Conservation (phyloP, 1,140 invertebrate genomes). For the Philopotamus ludificatus region DNA sequence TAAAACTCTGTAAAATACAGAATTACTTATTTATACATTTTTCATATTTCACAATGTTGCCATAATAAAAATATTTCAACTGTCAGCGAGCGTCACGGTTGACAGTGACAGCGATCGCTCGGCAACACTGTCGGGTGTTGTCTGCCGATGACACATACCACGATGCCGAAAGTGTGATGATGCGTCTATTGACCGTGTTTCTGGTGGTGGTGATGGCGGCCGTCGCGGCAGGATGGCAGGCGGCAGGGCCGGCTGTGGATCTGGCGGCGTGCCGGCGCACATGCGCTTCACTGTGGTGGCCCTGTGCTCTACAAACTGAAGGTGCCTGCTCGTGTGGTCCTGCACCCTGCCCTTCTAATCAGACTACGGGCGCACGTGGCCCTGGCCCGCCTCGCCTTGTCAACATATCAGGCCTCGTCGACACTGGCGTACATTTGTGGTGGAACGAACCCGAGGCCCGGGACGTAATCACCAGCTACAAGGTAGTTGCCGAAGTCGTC, state of each 20-base stretch:
- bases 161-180: too few relatives aligned
- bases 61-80: too few relatives aligned
- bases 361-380: constrained; percentile 50
- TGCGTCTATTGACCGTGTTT: too few relatives aligned
- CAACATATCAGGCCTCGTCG: constrained; percentile 51
- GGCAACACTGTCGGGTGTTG: too few relatives aligned
- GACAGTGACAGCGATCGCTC: too few relatives aligned
- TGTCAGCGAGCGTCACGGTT: too few relatives aligned
- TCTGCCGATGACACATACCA: too few relatives aligned
- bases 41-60: too few relatives aligned
- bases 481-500: constrained; percentile 51
- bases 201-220: too few relatives aligned
- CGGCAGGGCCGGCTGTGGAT: constrained; percentile 46
- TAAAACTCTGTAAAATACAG: too few relatives aligned
- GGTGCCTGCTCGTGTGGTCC: constrained; percentile 54
- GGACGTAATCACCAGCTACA: constrained; percentile 51
- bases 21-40: too few relatives aligned
- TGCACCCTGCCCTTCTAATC: constrained; percentile 54
- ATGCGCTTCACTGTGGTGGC: constrained; percentile 53
- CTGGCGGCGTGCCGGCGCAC: constrained; percentile 37
- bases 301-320: too few relatives aligned
- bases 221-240: constrained; percentile 52
- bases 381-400: constrained; percentile 54
- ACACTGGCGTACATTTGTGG: constrained; percentile 53
- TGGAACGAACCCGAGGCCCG: constrained; percentile 54